These are phyloP conservation scores for Schizothorax lantsangensis DNA, from an alignment of 2,797 vertebrate genomes.

Conservation along the genomic window DNA sequence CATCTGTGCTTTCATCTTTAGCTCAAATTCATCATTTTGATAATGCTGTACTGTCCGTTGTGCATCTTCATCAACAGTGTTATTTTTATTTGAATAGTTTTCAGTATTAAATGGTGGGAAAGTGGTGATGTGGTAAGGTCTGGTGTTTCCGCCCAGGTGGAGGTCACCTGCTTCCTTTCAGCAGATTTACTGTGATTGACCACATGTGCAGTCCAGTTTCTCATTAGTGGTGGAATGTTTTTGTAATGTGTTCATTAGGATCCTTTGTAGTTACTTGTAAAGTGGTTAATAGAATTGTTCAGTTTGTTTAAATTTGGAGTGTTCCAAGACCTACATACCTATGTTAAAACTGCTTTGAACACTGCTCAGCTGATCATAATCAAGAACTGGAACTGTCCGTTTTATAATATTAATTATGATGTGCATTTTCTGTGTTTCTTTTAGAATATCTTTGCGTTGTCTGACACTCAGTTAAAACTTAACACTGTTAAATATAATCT, in stretches of 20 bases:
- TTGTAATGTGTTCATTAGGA: constrained; percentile 18
- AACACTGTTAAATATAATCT: neutral
- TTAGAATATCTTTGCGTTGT: neutral
- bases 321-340: neutral
- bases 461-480: neutral
- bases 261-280: neutral
- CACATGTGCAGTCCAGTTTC: constrained; percentile 34
- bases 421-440: neutral
- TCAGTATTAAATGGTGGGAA: neutral
- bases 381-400: neutral
- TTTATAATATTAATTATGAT: neutral
- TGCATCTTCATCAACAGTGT: neutral
- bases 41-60: neutral
- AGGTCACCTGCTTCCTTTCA: constrained; percentile 39
- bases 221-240: constrained; percentile 18
- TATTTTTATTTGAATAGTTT: neutral
- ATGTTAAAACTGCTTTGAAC: neutral
- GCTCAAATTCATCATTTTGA: neutral
- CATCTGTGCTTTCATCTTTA: neutral
- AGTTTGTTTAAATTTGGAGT: neutral
- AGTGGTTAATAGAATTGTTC: constrained; percentile 13
- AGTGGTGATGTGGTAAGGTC: neutral
- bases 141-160: constrained; percentile 6
- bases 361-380: neutral
- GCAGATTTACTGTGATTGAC: constrained; percentile 24